phyloP scores from a whole-genome alignment of 1,140 invertebrate species.

The Eriocheir sinensis region DNA sequence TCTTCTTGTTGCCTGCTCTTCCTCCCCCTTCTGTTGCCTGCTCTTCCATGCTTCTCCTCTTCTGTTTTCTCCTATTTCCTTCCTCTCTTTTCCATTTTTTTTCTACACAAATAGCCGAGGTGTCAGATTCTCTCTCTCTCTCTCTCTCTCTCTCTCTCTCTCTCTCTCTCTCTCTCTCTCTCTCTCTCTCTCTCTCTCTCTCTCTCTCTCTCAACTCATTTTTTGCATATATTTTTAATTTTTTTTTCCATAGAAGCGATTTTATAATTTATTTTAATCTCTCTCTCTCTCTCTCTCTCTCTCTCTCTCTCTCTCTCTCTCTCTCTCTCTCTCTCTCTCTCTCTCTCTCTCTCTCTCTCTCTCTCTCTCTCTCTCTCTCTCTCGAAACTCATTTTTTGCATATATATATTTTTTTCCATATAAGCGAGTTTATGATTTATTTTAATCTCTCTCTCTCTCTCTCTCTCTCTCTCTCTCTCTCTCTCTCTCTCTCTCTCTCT shows the following conservation, averaged over 20 bases:
- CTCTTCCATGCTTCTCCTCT: no score
- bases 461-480: constrained; percentile 26
- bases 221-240: no score
- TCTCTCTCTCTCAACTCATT: no score
- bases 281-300: neutral
- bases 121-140: no score
- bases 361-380: no score
- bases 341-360: neutral
- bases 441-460: no score
- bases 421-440: neutral
- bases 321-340: constrained; percentile 51
- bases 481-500: constrained; percentile 50
- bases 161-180: neutral
- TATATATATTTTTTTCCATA: neutral
- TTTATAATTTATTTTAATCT: no score
- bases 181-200: neutral
- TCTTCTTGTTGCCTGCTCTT: neutral
- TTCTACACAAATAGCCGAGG: neutral
- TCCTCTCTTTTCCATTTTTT: neutral
- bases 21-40: neutral
- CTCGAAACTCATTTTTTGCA: neutral
- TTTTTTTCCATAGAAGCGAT: neutral
- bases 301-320: constrained; percentile 1
- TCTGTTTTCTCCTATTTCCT: neutral
- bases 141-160: neutral